Evolutionary conservation across 1,140 invertebrate genomes (phyloP), one percentile per base, ranked within the genome.

Genomic region (Dendroctonus ponderosae): DNA sequence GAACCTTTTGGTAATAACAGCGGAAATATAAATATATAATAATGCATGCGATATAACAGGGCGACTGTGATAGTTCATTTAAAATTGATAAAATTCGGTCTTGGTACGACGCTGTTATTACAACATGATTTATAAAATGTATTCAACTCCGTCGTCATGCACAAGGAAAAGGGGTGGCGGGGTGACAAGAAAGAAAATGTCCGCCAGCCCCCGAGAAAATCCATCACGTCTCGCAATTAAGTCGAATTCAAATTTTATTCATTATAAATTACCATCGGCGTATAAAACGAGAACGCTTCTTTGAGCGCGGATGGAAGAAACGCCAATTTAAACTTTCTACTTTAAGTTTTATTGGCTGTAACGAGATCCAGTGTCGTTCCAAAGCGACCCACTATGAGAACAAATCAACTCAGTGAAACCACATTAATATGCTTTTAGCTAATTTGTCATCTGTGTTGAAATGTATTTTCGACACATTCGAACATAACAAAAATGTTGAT

Each of bases 181-280:
- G 62, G 66, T 48, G 68, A 71, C 14, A 56, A 56, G 62, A 58
- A 67, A 70, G 72, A 74, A 77, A 76, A 75, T 74, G 74, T 74
- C 75, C 71, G 76, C 71, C 67, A 54, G 43, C 37, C 59, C 71
- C 66, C 70, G 66, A 72, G 68, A 74, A 76, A 77, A 77, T 77
- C 76, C 75, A 77, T 78, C 75, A 78, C 72, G 74, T 73, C 72
- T 76, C 70, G 76, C 74, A 78, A 78, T 78, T 78, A 78, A 78
- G 74, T 75, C 72, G 73, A 76, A 76, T 78, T 77, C 75, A 76
- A 78, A 77, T 78, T 78, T 78, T 78, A 78, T 78, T 77, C 76
- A 78, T 78, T 78, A 78, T 83, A 83, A 84, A 83, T 83, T 81
- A 81, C 81, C 72, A 72, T 68, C 66, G 66, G 70, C 68, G 72